Conservation (phyloP, 30 jellyfish, hydroid and myxozoan species). For the Hydractinia echinata region DNA sequence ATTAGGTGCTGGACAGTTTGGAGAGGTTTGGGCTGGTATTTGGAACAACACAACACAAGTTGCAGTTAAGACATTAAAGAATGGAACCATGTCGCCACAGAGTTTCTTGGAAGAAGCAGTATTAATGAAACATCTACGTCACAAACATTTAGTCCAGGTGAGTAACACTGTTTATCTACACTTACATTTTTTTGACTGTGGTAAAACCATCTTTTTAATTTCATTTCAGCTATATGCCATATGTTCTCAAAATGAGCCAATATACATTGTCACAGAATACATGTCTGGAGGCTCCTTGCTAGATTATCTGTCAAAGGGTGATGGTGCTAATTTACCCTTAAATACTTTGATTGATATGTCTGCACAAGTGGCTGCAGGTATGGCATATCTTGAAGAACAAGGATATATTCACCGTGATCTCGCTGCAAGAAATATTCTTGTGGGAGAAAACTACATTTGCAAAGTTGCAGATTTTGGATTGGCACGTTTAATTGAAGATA, state of each 20-base stretch:
- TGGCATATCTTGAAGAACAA: constrained; percentile 73
- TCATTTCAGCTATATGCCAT: constrained; percentile 85
- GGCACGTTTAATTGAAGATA: constrained; percentile 89
- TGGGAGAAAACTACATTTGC: constrained; percentile 79
- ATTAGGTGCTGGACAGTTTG: constrained; percentile 98
- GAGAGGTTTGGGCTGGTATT: constrained; percentile 98
- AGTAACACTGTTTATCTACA: neutral
- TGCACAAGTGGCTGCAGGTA: constrained; percentile 94
- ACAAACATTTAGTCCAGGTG: constrained; percentile 91
- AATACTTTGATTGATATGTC: constrained; percentile 75
- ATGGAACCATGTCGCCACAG: constrained; percentile 92
- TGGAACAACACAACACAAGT: constrained; percentile 93
- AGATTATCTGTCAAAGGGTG: neutral
- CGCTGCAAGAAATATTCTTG: constrained; percentile 90
- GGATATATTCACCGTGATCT: constrained; percentile 94
- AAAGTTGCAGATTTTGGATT: constrained; percentile 97
- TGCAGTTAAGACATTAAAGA: constrained; percentile 88
- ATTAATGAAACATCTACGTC: constrained; percentile 82
- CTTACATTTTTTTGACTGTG: no score
- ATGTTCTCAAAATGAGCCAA: constrained; percentile 90
- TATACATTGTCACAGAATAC: constrained; percentile 93
- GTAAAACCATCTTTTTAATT: neutral
- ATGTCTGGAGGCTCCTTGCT: constrained; percentile 89
- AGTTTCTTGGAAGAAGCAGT: constrained; percentile 87
- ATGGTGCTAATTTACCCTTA: constrained; percentile 59